Base-by-base conservation (phyloP, 2,888 invertebrate genomes). In the Iphiclides podalirius region DNA sequence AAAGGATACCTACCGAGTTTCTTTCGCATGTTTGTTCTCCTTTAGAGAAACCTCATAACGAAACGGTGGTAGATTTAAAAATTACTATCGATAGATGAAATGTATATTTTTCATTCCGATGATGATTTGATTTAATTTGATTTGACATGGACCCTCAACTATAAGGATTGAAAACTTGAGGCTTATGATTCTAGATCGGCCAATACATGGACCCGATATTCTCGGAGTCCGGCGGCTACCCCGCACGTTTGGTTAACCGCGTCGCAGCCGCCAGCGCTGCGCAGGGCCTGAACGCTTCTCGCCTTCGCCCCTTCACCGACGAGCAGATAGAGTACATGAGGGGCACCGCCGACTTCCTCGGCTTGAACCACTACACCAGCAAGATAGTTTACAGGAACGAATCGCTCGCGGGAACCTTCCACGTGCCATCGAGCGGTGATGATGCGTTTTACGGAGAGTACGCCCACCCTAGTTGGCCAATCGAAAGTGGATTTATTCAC, bases 341-440 rank as follows among this genome's bases (percentile, higher is more conserved):
- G 31, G 67, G 67, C 1, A 53, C 65, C 6, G 47, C 60, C 0
- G 63, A 66, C 38, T 61, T 61, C 45, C 38, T 66, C 4, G 67
- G 54, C 0, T 11, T 66, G 1, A 67, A 67, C 28, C 57, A 58
- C 39, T 67, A 67, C 39, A 45, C 55, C 0, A 55, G 54, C 1
- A 41, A 52, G 11, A 44, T 53, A 1, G 59, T 58, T 6, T 64
- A 58, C 28, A 61, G 63, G 40, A 64, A 66, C 34, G 54, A 46
- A 15, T 61, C 63, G 0, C 43, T 66, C 16, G 38, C 38, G 0
- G 60, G 58, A 0, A 28, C 15, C 6, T 54, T 53, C 31, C 39
- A 38, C 8, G 49, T 58, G 9, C 63, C 63, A 0, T 66, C 64
- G 0, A 28, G 20, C 26, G n/a, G 34, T 3, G 57, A 64, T 42